These are phyloP conservation scores for Euclidia mi DNA, from an alignment of 2,888 invertebrate species.

Conservation along the genomic window DNA sequence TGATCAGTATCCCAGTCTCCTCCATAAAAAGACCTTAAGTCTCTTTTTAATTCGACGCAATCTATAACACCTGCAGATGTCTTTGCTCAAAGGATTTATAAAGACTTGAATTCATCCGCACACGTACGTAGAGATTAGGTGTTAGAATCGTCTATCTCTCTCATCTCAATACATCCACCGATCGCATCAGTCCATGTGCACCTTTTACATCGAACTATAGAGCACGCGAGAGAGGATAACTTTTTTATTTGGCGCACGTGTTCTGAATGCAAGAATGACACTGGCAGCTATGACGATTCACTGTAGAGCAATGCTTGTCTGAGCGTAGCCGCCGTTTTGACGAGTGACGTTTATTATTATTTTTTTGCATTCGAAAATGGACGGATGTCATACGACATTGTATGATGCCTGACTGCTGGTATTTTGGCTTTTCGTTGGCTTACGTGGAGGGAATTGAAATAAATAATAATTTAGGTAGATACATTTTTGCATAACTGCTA, in stretches of 20 bases:
- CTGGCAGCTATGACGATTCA: constrained; percentile 45
- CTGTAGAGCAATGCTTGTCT: constrained; percentile 27
- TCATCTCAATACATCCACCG: not conserved
- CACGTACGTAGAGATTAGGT: too few species aligned
- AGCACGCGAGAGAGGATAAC: not conserved
- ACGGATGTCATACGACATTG: constrained; percentile 8
- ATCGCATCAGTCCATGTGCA: not conserved
- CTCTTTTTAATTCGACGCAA: too few species aligned
- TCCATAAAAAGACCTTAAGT: too few species aligned
- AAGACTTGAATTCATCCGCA: too few species aligned
- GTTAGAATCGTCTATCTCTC: too few species aligned
- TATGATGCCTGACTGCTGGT: not conserved
- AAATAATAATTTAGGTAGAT: too few species aligned
- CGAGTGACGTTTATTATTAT: not conserved
- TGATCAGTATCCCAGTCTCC: too few species aligned
- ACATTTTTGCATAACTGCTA: too few species aligned
- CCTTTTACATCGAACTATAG: constrained; percentile 6
- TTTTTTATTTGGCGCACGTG: constrained; percentile 38
- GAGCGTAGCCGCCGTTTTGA: constrained; percentile 34
- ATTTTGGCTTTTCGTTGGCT: not conserved
- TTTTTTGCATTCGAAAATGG: constrained; percentile 12
- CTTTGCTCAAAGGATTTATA: too few species aligned
- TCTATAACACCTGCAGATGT: too few species aligned
- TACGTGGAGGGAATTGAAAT: too few species aligned
- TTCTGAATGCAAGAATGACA: constrained; percentile 33